Percentiles rank a stretch among this genome's conserved stretches.
Evolutionary conservation across 2,797 vertebrate species (phyloP).

Genomic region (Cichlasoma orientale): DNA sequence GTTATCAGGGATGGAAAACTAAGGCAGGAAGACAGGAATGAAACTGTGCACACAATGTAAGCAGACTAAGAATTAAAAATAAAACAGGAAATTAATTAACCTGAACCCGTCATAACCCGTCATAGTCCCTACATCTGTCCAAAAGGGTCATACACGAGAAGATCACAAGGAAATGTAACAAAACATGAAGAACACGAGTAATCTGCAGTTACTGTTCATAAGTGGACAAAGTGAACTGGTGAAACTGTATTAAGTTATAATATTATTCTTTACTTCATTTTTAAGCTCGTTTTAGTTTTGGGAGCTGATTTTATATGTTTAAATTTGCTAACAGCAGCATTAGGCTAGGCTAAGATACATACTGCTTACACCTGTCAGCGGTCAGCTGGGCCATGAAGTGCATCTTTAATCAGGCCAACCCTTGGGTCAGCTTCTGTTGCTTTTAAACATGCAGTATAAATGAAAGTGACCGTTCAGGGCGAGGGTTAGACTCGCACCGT

Average conservation of each 20-base stretch:
- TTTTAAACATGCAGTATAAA: no score
- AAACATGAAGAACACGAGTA: neutral
- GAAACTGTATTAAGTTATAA: neutral
- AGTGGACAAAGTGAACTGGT: neutral
- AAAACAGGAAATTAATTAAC: no score
- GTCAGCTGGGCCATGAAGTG: neutral
- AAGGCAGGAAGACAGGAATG: neutral
- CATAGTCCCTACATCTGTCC: no score
- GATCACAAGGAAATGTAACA: neutral
- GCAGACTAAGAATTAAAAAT: neutral
- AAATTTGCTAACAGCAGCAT: neutral
- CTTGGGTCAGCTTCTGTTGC: no score
- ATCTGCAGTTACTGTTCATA: neutral
- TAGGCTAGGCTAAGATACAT: neutral
- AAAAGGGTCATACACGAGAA: no score
- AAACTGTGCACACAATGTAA: neutral
- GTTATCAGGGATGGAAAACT: neutral
- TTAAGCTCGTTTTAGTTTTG: neutral
- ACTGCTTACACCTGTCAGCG: neutral
- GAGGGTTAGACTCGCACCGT: no score
- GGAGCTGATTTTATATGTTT: neutral
- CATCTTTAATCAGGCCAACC: neutral
- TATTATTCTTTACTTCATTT: neutral
- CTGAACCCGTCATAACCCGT: no score
- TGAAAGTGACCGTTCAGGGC: no score